phyloP scores from a whole-genome alignment of 2,797 vertebrate species.

The Prunella strophiata region DNA sequence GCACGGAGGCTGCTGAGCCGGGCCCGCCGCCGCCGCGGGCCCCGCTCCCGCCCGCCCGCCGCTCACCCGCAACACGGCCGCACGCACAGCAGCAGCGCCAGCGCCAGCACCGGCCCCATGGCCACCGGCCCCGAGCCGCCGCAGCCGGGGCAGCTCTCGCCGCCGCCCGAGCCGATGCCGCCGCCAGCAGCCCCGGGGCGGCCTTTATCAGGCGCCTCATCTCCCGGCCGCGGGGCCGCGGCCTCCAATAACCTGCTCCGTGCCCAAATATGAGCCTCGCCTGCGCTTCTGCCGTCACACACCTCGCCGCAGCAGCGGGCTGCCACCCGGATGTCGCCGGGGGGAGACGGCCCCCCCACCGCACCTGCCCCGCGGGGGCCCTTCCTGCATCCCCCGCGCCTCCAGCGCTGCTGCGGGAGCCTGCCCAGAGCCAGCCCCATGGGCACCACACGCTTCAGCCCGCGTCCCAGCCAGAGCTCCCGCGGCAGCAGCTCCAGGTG shows the following conservation, averaged over 20 bases:
- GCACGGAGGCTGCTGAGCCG: not conserved
- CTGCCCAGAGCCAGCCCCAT: not conserved
- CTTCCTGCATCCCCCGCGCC: rapidly evolving
- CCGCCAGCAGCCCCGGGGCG: not conserved
- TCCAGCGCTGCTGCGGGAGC: not conserved
- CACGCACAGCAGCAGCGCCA: not conserved
- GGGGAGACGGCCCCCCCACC: not conserved
- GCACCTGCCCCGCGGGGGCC: not conserved
- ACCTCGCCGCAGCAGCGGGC: not conserved
- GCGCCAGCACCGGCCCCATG: not conserved
- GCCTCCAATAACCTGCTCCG: conserved; percentile 35
- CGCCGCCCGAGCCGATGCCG: not conserved
- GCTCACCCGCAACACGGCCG: not conserved
- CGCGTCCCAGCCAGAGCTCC: not conserved
- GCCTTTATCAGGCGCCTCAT: not conserved
- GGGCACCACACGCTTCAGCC: not conserved
- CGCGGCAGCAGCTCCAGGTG: rapidly evolving
- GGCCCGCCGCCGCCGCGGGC: not conserved
- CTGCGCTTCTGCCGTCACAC: conserved; percentile 27
- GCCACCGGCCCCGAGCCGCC: rapidly evolving
- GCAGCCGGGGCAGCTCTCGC: not conserved
- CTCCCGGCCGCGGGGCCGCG: not conserved
- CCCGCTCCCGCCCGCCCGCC: not conserved
- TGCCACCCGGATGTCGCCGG: not conserved
- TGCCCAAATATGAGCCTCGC: conserved; percentile 46